Evolutionary conservation across 2,888 invertebrate species (phyloP).

Genomic region (Conistra vaccinii): DNA sequence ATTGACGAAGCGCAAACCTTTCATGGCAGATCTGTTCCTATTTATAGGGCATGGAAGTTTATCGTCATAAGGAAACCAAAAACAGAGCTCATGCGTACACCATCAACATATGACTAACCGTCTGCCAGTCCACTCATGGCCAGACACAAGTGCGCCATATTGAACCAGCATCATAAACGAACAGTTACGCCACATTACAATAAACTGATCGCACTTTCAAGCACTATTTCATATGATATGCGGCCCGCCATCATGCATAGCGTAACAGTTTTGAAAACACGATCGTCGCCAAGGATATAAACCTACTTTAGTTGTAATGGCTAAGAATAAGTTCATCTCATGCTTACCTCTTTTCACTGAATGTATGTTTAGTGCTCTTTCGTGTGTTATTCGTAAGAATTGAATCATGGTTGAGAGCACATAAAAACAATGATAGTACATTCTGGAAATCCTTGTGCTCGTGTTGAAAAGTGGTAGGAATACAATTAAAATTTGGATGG

Average conservation of each 20-base stretch:
- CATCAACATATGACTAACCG: conserved; percentile 25
- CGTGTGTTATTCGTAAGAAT: conserved; percentile 15
- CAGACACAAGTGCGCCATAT: conserved; percentile 33
- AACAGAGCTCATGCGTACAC: neutral
- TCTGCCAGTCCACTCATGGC: neutral
- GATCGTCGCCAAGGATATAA: conserved; percentile 34
- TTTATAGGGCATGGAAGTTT: neutral
- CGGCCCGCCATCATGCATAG: neutral
- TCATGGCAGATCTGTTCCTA: neutral
- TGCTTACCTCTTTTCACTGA: conserved; percentile 9
- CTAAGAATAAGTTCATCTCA: conserved; percentile 18
- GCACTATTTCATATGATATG: conserved; percentile 36
- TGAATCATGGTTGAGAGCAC: neutral
- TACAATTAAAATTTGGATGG: neutral
- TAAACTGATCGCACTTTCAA: conserved; percentile 33
- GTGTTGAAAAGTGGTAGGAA: neutral
- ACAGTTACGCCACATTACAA: conserved; percentile 6
- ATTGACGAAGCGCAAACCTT: neutral
- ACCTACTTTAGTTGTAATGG: conserved; percentile 38
- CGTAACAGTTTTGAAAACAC: conserved; percentile 13
- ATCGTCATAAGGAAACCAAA: neutral
- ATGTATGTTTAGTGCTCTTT: conserved; percentile 32
- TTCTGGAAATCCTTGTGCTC: neutral
- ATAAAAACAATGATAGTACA: neutral
- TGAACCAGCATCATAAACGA: conserved; percentile 5